Evolutionary conservation across 1,140 invertebrate genomes (phyloP).

Genomic region (Hypsibius dujardini): DNA sequence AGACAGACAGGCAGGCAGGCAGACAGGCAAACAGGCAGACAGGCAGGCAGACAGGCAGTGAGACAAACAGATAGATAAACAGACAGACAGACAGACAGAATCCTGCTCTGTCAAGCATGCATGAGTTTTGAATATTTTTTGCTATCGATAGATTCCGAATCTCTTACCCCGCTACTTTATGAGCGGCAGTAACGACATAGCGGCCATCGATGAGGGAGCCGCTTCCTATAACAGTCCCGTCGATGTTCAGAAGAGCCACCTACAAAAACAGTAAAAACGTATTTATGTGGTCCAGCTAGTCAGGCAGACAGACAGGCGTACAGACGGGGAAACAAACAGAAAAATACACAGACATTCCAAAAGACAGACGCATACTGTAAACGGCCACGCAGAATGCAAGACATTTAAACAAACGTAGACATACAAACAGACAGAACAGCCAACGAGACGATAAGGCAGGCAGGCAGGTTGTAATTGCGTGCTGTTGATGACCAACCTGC

Average conservation of each 20-base stretch:
- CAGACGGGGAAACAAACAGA: not conserved
- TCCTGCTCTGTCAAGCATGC: too few species aligned
- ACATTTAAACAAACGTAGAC: not conserved
- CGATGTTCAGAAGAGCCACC: constrained; percentile 7
- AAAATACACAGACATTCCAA: not conserved
- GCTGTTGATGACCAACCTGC: constrained; percentile 13
- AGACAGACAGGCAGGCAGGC: too few species aligned
- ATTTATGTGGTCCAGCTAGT: not conserved
- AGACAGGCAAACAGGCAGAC: too few species aligned
- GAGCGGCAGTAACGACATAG: constrained; percentile 10
- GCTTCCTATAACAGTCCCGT: not conserved
- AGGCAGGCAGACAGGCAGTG: too few species aligned
- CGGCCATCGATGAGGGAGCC: constrained; percentile 8
- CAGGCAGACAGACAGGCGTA: not conserved
- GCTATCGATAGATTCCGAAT: too few species aligned
- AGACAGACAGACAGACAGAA: too few species aligned
- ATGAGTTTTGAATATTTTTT: too few species aligned
- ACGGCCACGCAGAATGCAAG: not conserved
- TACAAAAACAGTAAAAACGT: not conserved
- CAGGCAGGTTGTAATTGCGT: not conserved
- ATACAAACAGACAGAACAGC: not conserved
- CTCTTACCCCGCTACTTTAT: constrained; percentile 11
- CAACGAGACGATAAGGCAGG: not conserved
- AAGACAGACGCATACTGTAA: not conserved
- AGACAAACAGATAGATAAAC: too few species aligned